These are phyloP conservation scores for Phrynocephalus forsythii DNA, from an alignment of 2,797 vertebrate species.

Conservation along the genomic window DNA sequence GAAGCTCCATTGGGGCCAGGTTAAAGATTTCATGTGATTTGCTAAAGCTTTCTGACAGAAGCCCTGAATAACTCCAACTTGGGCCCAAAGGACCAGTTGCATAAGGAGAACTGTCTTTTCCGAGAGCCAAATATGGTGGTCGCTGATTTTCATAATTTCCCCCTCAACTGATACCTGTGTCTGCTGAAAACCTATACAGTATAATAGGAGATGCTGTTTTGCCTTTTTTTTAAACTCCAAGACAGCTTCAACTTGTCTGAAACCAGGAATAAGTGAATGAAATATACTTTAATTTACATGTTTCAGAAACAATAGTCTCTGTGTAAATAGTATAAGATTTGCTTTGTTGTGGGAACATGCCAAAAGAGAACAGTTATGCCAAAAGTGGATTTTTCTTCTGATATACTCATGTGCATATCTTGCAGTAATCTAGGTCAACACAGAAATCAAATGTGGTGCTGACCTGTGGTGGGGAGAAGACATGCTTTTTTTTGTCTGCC, in stretches of 20 bases:
- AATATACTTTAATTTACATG: neutral
- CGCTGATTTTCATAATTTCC: neutral
- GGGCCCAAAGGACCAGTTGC: neutral
- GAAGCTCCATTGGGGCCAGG: too few relatives aligned
- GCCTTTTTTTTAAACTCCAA: neutral
- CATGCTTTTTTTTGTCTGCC: neutral
- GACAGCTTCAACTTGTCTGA: neutral
- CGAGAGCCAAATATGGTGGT: neutral
- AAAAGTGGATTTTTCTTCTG: neutral
- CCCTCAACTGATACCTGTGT: neutral
- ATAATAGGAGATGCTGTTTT: too few relatives aligned
- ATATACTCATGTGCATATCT: neutral
- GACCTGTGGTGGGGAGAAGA: neutral
- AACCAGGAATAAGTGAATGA: neutral
- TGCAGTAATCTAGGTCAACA: neutral
- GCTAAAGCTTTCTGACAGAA: neutral
- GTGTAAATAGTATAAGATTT: neutral
- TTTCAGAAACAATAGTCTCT: neutral
- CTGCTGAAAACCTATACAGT: neutral
- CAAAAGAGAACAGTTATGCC: neutral
- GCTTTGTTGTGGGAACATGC: fast-evolving
- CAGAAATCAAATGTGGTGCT: neutral
- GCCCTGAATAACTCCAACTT: neutral
- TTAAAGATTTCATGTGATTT: neutral
- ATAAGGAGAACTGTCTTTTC: neutral